A percentile compares a stretch with the other conserved stretches of the same genome.
phyloP scores from a whole-genome alignment of 2,888 invertebrate species.

The Athalia circularis region DNA sequence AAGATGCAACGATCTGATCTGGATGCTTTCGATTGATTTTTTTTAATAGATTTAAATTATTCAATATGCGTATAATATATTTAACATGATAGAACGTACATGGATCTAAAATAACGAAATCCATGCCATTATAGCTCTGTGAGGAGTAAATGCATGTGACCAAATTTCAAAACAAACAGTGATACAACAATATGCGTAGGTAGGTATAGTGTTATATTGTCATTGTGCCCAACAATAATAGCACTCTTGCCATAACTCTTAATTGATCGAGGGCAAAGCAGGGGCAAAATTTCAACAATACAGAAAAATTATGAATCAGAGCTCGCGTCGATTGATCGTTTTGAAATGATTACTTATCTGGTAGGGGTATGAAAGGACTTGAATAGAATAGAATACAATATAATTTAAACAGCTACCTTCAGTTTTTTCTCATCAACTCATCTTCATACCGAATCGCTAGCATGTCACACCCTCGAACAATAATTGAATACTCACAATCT shows the following conservation, averaged over 20 bases:
- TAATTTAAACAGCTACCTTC: not conserved
- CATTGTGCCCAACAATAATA: conserved; percentile 34
- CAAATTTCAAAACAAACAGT: too few species aligned
- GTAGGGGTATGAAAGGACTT: not conserved
- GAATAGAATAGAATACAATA: not conserved
- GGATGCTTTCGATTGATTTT: conserved; percentile 11
- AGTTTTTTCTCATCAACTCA: too few species aligned
- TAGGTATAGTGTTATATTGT: conserved; percentile 19
- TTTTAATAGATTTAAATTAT: not conserved
- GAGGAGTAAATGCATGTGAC: too few species aligned
- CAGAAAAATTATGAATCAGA: not conserved
- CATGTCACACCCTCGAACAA: not conserved
- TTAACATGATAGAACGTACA: conserved; percentile 1
- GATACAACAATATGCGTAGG: not conserved
- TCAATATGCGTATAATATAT: not conserved
- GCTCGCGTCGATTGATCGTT: too few species aligned
- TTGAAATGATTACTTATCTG: not conserved
- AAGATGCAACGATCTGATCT: not conserved
- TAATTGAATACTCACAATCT: not conserved
- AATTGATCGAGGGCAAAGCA: not conserved
- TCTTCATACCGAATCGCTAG: not conserved
- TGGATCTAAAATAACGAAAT: too few species aligned
- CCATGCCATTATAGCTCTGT: too few species aligned
- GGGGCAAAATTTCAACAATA: not conserved
- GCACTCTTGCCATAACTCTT: conserved; percentile 20